Evolutionary conservation across 1,140 invertebrate species (phyloP), one percentile per base, ranked within the genome.

Genomic region (Daktulosphaira vitifoliae): DNA sequence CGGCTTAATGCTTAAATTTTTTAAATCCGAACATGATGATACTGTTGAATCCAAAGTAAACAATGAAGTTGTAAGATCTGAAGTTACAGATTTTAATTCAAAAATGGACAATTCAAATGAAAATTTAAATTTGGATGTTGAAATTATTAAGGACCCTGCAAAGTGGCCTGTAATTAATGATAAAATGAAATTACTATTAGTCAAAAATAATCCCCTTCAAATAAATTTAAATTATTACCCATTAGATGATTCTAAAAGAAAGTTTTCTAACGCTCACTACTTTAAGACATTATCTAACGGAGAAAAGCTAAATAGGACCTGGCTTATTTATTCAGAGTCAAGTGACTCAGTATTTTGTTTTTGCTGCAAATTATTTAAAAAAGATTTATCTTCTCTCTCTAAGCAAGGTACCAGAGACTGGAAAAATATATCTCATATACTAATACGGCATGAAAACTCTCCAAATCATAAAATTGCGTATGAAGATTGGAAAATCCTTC

Each of bases 151-250:
- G n/a, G n/a, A n/a, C n/a, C n/a, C n/a, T n/a, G n/a, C n/a, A n/a
- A n/a, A n/a, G n/a, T n/a, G n/a, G 39, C 39, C 39, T n/a, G 39
- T 44, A 15, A 44, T 44, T 18, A 44, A 44, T 44, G 39, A 44
- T 44, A 44, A 18, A 44, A 44, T 44, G 8, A 44, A 44, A 16
- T 44, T 44, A 44, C 1, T 44, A 6, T 44, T 44, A 44, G 39
- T 44, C 5, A 44, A 44, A 44, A 44, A 44, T 44, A 44, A 44
- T 46, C 44, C 44, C 44, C 1, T 20, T 22, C 44, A 46, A 46
- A 46, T 46, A 46, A 46, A 46, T 46, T 46, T 46, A 46, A 46
- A 46, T 46, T 46, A 46, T 46, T 46, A 46, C 44, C 44, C 44
- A 46, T 46, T 46, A 46, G 25, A 51, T 29, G 8, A 29, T 29